Conservation (phyloP, 2,113 vertebrate species). For the Suricata suricatta region DNA sequence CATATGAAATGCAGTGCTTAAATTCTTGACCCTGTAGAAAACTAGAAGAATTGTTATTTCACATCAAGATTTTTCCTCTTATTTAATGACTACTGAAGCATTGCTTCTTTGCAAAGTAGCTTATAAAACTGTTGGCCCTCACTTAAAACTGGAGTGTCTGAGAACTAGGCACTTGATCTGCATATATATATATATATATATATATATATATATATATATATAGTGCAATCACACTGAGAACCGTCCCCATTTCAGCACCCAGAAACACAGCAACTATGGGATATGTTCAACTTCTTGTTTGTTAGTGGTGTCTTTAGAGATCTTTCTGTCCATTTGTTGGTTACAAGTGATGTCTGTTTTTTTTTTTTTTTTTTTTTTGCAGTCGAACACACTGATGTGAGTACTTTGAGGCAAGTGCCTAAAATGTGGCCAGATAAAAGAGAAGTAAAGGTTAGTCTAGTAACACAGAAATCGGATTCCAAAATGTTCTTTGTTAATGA, state of each 20-base stretch:
- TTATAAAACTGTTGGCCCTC: not conserved
- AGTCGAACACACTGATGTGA: not conserved
- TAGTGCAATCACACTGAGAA: not conserved
- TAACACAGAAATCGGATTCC: not conserved
- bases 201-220: not conserved
- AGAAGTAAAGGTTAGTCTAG: not conserved
- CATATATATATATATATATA: not conserved
- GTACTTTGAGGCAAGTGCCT: not conserved
- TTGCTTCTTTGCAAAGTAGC: constrained; percentile 3
- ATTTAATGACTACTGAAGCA: not conserved
- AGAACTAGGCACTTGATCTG: not conserved
- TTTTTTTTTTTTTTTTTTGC: not conserved
- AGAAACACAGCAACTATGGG: not conserved
- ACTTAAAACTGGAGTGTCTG: constrained; percentile 2
- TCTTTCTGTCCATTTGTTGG: not conserved
- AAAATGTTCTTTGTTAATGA: not conserved
- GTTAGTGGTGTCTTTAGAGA: not conserved
- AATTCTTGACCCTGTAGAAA: constrained; percentile 21
- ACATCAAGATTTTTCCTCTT: not conserved
- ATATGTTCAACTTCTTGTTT: not conserved
- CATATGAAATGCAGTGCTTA: not conserved
- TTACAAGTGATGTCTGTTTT: not conserved
- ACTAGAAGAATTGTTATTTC: not conserved
- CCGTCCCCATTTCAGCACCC: not conserved
- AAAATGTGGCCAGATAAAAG: not conserved